A percentile compares a stretch with the other conserved stretches of the same genome.
These are phyloP conservation scores for Cryptocephalus moraei DNA, from an alignment of 2,888 invertebrate genomes.

Conservation along the genomic window DNA sequence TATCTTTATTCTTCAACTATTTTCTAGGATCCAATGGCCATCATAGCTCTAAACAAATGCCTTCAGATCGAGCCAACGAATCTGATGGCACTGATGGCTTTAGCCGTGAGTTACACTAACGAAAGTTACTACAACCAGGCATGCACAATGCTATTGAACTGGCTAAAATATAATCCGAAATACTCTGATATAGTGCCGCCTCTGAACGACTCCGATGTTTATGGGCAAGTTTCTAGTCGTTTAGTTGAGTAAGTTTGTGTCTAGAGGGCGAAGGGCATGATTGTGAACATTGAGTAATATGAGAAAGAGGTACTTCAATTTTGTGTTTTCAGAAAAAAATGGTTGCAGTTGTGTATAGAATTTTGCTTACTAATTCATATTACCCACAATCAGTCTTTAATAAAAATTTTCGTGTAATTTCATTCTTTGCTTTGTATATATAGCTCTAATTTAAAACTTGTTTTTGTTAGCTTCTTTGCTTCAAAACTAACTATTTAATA, in stretches of 20 bases:
- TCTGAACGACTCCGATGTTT: constrained; percentile 36
- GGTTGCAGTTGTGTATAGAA: no score
- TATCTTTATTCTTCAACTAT: no score
- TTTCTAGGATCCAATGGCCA: constrained; percentile 75
- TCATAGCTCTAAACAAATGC: constrained; percentile 82
- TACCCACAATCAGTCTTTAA: no score
- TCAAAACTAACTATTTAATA: not conserved
- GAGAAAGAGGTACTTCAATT: not conserved
- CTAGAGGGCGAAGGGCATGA: not conserved
- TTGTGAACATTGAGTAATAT: not conserved
- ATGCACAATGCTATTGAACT: constrained; percentile 66
- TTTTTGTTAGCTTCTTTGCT: no score
- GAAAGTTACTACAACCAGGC: constrained; percentile 90
- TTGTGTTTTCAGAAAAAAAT: no score
- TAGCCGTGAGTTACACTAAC: constrained; percentile 93
- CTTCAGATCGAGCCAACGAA: constrained; percentile 70
- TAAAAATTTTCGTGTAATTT: no score
- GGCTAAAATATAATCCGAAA: constrained; percentile 70
- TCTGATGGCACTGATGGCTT: constrained; percentile 73
- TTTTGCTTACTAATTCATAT: no score
- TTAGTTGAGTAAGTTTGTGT: constrained; percentile 37
- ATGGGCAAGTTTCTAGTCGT: constrained; percentile 40
- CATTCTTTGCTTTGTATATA: not conserved
- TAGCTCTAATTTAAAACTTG: not conserved
- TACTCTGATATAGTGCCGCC: constrained; percentile 63